Evolutionary conservation across 2,113 vertebrate genomes (phyloP).

Genomic region (Ceyx cyanopectus): DNA sequence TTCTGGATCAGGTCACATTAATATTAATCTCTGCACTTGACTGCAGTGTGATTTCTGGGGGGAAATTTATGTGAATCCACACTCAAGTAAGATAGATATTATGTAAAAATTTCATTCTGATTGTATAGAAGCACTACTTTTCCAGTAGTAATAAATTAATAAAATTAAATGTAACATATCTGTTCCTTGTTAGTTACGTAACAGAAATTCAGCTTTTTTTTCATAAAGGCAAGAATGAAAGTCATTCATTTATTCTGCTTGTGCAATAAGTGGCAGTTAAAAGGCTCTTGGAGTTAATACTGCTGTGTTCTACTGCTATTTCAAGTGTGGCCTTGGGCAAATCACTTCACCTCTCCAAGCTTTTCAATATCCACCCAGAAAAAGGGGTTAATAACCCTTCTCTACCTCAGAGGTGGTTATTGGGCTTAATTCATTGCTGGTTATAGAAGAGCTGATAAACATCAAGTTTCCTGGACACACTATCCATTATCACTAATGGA

Average conservation of each 20-base stretch:
- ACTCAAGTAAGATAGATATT: neutral
- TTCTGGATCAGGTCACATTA: neutral
- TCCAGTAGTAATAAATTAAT: neutral
- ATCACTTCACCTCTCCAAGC: neutral
- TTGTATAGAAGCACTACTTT: neutral
- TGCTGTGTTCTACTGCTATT: neutral
- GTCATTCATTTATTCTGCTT: neutral
- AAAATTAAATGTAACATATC: neutral
- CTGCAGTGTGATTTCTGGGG: neutral
- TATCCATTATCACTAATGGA: constrained; percentile 27
- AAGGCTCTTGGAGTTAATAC: neutral
- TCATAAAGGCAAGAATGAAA: neutral
- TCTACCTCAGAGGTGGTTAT: neutral
- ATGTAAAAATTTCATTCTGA: neutral
- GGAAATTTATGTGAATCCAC: neutral
- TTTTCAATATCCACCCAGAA: constrained; percentile 6
- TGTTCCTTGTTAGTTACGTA: neutral
- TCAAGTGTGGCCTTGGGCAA: constrained; percentile 29
- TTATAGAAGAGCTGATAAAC: constrained; percentile 30
- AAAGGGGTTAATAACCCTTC: neutral
- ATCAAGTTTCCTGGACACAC: constrained; percentile 14
- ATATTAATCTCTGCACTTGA: neutral
- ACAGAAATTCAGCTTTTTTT: neutral
- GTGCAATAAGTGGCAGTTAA: neutral
- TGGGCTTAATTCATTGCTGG: constrained; percentile 28